A percentile compares a stretch with the other conserved stretches of the same genome.
phyloP scores from a whole-genome alignment of 2,888 invertebrate species.

The Eupeodes latifasciatus region DNA sequence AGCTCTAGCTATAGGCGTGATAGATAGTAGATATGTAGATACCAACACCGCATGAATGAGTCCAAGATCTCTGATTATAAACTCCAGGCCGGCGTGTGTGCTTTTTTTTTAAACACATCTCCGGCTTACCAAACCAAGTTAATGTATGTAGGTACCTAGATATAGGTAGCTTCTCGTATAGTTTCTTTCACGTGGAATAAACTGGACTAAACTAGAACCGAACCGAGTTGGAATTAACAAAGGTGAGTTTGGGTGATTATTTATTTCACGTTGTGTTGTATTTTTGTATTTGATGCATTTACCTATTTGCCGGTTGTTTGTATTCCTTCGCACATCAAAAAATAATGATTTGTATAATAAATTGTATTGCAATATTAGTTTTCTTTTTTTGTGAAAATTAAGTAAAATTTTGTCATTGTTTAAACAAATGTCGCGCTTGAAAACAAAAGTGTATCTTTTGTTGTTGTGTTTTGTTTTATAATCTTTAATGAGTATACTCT shows the following conservation, averaged over 20 bases:
- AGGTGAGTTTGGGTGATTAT: slow-evolving; percentile 37
- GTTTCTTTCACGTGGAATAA: slow-evolving; percentile 37
- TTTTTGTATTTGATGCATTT: slow-evolving; percentile 23
- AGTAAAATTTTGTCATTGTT: slow-evolving; percentile 18
- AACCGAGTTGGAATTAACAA: slow-evolving; percentile 1
- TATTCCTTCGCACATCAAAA: slow-evolving; percentile 15
- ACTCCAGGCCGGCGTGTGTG: neutral
- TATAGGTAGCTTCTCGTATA: neutral
- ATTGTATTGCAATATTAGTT: neutral
- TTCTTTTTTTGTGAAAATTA: neutral
- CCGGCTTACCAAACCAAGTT: neutral
- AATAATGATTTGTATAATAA: neutral
- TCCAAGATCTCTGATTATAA: slow-evolving; percentile 31
- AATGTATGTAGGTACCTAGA: too few species aligned
- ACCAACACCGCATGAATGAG: slow-evolving; percentile 35
- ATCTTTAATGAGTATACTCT: neutral
- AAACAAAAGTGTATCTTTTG: neutral
- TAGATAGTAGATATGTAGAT: too few species aligned
- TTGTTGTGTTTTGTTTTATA: neutral
- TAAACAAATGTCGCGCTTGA: slow-evolving; percentile 5
- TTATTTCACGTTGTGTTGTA: slow-evolving; percentile 18
- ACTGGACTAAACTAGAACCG: slow-evolving; percentile 55
- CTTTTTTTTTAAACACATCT: slow-evolving; percentile 5
- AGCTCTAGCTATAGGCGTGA: neutral
- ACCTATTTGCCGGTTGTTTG: neutral